Conservation (phyloP, 2,888 invertebrate genomes). For the Morinoia aosen region DNA sequence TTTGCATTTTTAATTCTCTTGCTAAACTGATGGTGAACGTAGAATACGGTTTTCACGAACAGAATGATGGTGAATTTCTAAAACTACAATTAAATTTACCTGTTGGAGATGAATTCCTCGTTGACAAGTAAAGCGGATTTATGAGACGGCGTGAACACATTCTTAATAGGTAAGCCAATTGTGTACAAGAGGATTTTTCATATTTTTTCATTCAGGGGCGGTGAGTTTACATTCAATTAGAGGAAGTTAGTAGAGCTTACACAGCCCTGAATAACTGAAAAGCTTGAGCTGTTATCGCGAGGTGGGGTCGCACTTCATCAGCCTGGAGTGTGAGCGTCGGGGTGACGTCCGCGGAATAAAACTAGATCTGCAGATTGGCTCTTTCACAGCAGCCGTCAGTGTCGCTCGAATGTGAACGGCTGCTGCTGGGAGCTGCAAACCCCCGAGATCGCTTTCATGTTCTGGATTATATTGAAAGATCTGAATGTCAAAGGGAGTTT, state of each 20-base stretch:
- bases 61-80: neutral
- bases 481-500: slow-evolving; percentile 48
- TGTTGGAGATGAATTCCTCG: neutral
- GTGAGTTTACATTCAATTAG: slow-evolving; percentile 29
- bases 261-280: neutral
- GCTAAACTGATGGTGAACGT: neutral
- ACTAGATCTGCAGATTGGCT: neutral
- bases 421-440: neutral
- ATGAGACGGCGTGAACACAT: neutral
- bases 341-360: neutral
- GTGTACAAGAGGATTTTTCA: neutral
- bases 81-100: neutral
- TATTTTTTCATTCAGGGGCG: neutral
- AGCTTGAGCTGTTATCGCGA: neutral
- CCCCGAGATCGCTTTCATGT: slow-evolving; percentile 40
- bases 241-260: slow-evolving; percentile 10
- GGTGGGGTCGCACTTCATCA: neutral
- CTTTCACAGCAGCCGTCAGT: neutral
- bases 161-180: neutral
- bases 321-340: neutral
- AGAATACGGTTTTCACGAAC: neutral
- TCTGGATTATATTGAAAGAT: slow-evolving; percentile 49
- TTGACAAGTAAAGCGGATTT: neutral
- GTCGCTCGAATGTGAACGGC: slow-evolving; percentile 14
- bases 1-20: neutral